phyloP scores from a whole-genome alignment of 2,113 vertebrate species.

The Cisticola juncidis region DNA sequence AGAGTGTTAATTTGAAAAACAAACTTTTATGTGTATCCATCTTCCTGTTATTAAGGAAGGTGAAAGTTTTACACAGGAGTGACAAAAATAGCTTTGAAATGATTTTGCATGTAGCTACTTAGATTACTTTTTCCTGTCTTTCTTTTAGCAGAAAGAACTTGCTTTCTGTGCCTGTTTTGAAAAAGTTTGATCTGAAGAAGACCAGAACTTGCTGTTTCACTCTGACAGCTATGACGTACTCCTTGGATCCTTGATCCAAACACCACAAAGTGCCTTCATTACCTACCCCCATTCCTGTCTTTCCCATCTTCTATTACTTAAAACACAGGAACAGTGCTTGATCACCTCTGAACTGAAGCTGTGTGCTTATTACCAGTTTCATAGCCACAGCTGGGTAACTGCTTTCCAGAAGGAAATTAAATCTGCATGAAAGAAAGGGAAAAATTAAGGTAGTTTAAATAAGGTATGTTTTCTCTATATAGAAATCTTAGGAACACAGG shows the following conservation, averaged over 20 bases:
- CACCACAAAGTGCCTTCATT: neutral
- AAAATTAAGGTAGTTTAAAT: slow-evolving; percentile 5
- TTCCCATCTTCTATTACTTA: slow-evolving; percentile 20
- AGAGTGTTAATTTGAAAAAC: slow-evolving; percentile 16
- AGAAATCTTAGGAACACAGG: neutral
- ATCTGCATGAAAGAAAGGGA: slow-evolving; percentile 9
- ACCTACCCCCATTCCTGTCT: neutral
- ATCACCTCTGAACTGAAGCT: slow-evolving; percentile 49
- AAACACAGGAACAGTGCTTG: neutral
- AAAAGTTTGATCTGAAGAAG: slow-evolving; percentile 1
- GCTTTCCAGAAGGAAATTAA: slow-evolving; percentile 63
- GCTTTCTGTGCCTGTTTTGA: neutral
- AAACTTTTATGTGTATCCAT: slow-evolving; percentile 4
- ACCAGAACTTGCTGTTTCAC: neutral
- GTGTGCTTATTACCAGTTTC: slow-evolving; percentile 32
- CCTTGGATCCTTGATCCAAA: neutral
- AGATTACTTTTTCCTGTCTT: neutral
- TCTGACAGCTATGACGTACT: neutral
- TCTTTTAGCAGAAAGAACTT: neutral
- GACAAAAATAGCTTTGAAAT: neutral
- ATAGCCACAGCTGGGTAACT: slow-evolving; percentile 31
- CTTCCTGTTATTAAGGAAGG: neutral
- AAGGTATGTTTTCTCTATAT: slow-evolving; percentile 26
- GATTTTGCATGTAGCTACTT: neutral
- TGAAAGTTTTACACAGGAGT: neutral